Evolutionary conservation across 2,113 vertebrate species (phyloP).

Genomic region (Zingel zingel): DNA sequence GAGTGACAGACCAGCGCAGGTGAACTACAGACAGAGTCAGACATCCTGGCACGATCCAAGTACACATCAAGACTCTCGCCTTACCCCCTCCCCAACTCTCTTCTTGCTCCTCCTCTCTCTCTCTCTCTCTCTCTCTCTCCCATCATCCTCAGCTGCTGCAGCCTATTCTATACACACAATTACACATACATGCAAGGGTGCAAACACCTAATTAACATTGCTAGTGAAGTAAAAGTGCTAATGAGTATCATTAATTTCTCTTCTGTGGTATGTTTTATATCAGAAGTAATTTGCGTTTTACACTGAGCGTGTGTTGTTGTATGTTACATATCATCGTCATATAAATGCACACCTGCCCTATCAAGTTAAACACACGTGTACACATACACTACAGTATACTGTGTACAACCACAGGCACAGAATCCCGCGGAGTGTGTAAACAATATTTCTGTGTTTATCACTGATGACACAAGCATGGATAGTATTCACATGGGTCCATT

Average conservation of each 20-base stretch:
- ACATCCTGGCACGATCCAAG: slow-evolving; percentile 84
- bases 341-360: not conserved
- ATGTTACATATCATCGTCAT: not conserved
- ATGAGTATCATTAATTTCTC: not conserved
- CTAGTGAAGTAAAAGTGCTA: not conserved
- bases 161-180: not conserved
- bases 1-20: slow-evolving; percentile 80
- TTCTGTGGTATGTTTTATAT: not conserved
- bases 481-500: slow-evolving; percentile 52
- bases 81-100: slow-evolving; percentile 68
- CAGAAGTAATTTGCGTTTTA: not conserved
- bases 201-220: not conserved
- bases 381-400: too few species aligned
- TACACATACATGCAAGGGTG: slow-evolving; percentile 7
- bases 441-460: slow-evolving; percentile 40
- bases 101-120: slow-evolving; percentile 9
- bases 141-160: slow-evolving; percentile 56
- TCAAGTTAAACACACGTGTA: slow-evolving; percentile 10
- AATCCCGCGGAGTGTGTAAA: slow-evolving; percentile 32
- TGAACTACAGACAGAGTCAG: slow-evolving; percentile 84
- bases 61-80: slow-evolving; percentile 85
- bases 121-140: slow-evolving; percentile 20
- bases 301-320: not conserved
- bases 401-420: not conserved
- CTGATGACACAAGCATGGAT: slow-evolving; percentile 36